A percentile compares a stretch with the other conserved stretches of the same genome.
Conservation (phyloP, 2,888 invertebrate species). For the Catocala sponsa region DNA sequence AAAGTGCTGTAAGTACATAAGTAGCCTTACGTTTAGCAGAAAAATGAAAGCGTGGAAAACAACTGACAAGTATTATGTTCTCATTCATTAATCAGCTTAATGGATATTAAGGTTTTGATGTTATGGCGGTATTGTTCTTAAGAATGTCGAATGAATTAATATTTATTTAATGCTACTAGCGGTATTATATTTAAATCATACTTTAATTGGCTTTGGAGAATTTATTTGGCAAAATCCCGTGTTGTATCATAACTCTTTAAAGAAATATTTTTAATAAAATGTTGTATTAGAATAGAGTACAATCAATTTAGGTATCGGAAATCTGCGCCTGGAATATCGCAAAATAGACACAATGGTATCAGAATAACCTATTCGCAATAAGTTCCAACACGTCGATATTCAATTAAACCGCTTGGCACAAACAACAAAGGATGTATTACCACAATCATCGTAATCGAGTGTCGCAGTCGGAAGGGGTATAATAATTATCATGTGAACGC, state of each 20-base stretch:
- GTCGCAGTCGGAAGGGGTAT: conserved; percentile 49
- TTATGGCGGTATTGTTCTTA: neutral
- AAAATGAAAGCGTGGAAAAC: conserved; percentile 23
- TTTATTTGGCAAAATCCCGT: too few species aligned
- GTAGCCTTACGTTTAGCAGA: conserved; percentile 18
- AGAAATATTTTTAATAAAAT: too few species aligned
- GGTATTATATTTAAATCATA: too few species aligned
- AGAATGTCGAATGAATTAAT: too few species aligned
- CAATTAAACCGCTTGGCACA: conserved; percentile 43
- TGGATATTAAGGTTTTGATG: neutral
- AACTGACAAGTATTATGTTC: conserved; percentile 19
- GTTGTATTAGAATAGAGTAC: too few species aligned
- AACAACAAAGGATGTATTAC: conserved; percentile 48
- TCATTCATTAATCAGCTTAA: conserved; percentile 8
- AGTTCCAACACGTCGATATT: conserved; percentile 13
- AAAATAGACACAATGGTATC: neutral
- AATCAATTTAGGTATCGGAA: too few species aligned
- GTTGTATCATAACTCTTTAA: too few species aligned
- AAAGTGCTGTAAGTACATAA: conserved; percentile 33
- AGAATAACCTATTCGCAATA: conserved; percentile 5
- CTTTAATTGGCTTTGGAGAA: too few species aligned
- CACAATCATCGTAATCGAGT: conserved; percentile 55
- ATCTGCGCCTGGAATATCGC: too few species aligned
- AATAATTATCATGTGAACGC: conserved; percentile 66
- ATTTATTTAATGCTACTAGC: too few species aligned